Conservation (phyloP, 2,888 invertebrate genomes). For the Chloromyia formosa region DNA sequence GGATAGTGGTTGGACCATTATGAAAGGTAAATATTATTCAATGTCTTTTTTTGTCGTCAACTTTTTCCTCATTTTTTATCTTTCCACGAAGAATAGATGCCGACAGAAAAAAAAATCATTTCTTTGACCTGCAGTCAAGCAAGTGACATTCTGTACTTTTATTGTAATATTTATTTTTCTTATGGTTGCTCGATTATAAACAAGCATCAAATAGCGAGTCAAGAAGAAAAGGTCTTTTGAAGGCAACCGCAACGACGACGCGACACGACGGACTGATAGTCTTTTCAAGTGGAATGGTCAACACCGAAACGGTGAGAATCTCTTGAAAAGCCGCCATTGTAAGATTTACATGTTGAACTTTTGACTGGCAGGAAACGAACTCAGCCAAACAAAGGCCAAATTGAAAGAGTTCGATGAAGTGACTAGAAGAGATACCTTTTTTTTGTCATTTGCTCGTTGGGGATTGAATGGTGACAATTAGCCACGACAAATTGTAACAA, state of each 20-base stretch:
- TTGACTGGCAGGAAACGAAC: not conserved
- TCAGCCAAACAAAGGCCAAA: not conserved
- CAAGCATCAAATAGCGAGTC: not conserved
- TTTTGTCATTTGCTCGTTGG: not conserved
- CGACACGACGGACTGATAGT: not conserved
- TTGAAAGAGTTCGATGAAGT: not conserved
- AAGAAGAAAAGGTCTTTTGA: not conserved
- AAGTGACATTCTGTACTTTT: not conserved
- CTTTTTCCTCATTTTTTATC: not conserved
- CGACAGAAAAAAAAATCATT: not conserved
- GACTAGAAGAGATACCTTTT: not conserved
- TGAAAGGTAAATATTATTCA: conserved; percentile 6
- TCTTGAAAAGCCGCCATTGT: not conserved
- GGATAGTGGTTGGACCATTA: not conserved
- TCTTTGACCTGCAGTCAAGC: conserved; percentile 6
- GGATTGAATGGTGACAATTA: not conserved
- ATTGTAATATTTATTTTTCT: too few relatives aligned
- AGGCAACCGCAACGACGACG: not conserved
- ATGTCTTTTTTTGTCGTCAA: not conserved
- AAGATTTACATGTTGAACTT: not conserved
- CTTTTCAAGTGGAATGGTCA: conserved; percentile 1
- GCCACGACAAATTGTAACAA: not conserved
- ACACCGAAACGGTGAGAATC: not conserved
- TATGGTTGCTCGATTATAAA: not conserved
- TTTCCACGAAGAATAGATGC: not conserved